Evolutionary conservation across 2,113 vertebrate genomes (phyloP).

Genomic region (Nothocercus nigrocapillus): DNA sequence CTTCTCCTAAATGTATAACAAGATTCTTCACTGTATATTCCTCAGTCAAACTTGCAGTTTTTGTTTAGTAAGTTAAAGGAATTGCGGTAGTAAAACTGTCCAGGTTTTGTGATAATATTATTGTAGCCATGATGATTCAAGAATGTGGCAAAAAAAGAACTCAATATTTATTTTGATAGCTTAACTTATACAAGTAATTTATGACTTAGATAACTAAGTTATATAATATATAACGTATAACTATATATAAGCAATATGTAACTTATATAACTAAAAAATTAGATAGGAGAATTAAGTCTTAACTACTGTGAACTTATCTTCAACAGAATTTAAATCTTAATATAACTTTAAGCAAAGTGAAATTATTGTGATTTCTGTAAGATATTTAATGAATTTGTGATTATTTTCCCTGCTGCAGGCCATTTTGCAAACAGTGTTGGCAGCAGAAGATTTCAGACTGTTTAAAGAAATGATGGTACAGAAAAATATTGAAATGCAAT

Average conservation of each 20-base stretch:
- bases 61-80: neutral
- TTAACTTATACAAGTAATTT: neutral
- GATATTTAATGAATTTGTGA: neutral
- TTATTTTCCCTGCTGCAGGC: slow-evolving; percentile 73
- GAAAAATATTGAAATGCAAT: slow-evolving; percentile 97
- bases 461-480: slow-evolving; percentile 97
- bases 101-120: neutral
- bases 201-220: no score
- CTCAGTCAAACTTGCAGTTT: neutral
- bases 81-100: neutral
- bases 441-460: slow-evolving; percentile 94
- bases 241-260: neutral
- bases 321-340: neutral
- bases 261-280: neutral
- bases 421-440: slow-evolving; percentile 91
- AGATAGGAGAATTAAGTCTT: neutral
- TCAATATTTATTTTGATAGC: neutral
- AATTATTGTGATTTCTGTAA: neutral
- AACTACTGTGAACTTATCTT: neutral
- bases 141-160: neutral
- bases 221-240: no score
- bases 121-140: neutral
- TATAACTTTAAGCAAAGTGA: neutral
- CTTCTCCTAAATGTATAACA: neutral
- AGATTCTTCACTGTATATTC: neutral